These are phyloP conservation scores for Ancistrus triradiatus DNA, from an alignment of 2,113 vertebrate species.

Conservation along the genomic window DNA sequence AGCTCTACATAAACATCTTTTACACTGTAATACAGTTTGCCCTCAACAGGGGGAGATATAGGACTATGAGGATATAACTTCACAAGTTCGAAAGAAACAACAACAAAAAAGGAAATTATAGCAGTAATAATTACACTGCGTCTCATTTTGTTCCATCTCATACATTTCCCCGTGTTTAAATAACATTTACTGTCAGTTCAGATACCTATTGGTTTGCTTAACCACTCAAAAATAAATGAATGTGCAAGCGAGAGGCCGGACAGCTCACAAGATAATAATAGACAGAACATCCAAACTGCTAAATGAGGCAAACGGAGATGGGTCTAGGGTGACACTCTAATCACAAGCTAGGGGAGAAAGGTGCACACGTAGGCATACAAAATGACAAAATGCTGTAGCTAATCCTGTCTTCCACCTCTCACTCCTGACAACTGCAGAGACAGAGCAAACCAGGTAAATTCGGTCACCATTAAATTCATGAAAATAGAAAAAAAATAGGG, in stretches of 20 bases:
- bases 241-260: constrained; percentile 12
- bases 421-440: neutral
- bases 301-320: neutral
- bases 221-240: too few species aligned
- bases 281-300: constrained; percentile 8
- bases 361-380: constrained; percentile 13
- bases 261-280: constrained; percentile 8
- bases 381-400: constrained; percentile 18
- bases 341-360: constrained; percentile 26
- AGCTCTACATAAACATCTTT: too few species aligned
- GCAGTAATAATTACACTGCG: too few species aligned
- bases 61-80: constrained; percentile 34
- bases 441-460: neutral
- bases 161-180: too few species aligned
- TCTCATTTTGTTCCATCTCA: too few species aligned
- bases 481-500: constrained; percentile 4
- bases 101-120: neutral
- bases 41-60: constrained; percentile 63
- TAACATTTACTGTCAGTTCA: too few species aligned
- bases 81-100: too few species aligned
- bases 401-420: too few species aligned
- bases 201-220: too few species aligned
- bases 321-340: constrained; percentile 32
- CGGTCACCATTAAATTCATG: neutral
- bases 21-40: constrained; percentile 42